Conservation (phyloP, 2,113 vertebrate genomes). For the Myotis yumanensis region DNA sequence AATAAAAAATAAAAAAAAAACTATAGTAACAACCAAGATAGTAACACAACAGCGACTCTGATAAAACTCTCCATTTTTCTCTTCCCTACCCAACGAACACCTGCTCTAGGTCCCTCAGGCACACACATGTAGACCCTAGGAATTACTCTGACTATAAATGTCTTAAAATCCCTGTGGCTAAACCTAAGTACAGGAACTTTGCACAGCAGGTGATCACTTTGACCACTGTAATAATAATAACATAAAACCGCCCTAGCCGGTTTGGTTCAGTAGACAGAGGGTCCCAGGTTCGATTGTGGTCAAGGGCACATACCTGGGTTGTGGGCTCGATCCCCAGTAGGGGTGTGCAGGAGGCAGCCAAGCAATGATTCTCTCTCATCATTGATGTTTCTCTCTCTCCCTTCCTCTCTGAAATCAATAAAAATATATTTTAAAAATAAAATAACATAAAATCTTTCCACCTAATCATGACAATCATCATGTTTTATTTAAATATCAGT, state of each 20-base stretch:
- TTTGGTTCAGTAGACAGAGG: no score
- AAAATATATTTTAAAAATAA: no score
- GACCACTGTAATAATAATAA: not conserved
- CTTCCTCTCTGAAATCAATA: no score
- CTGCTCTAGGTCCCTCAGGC: not conserved
- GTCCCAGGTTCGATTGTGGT: no score
- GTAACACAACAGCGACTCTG: not conserved
- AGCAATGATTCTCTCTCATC: no score
- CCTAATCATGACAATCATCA: not conserved
- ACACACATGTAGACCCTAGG: not conserved
- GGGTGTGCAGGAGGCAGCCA: no score
- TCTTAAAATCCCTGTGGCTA: not conserved
- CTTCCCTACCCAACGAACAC: not conserved
- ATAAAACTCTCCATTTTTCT: not conserved
- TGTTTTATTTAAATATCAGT: not conserved
- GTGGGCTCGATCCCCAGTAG: no score
- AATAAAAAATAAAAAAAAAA: conserved; percentile 37
- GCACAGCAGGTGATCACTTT: not conserved
- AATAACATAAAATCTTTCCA: not conserved
- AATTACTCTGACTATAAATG: not conserved
- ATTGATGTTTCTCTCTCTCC: no score
- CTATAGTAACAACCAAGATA: not conserved
- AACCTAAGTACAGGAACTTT: not conserved
- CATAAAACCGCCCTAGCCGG: not conserved
- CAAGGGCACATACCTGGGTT: no score